Conservation (phyloP, 2,797 vertebrate species). For the Rhyacichthys aspro region DNA sequence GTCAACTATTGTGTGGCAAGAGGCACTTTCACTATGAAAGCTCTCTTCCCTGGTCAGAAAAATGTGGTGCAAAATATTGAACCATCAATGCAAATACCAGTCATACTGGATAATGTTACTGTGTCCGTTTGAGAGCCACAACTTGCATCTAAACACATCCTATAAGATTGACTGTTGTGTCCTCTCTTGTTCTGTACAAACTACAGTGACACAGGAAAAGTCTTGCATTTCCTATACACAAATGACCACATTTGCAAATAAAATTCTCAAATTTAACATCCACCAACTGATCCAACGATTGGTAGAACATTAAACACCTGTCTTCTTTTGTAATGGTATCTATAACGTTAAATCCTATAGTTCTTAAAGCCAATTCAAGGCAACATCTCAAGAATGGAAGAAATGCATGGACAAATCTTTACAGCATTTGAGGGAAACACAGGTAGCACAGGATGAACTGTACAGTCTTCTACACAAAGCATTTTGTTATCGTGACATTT, state of each 20-base stretch:
- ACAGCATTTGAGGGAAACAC: constrained; percentile 65
- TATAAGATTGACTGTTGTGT: constrained; percentile 33
- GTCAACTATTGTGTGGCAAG: constrained; percentile 63
- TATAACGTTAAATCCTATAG: constrained; percentile 70
- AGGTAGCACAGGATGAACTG: constrained; percentile 76
- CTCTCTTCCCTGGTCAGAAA: constrained; percentile 70
- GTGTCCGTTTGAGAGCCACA: constrained; percentile 46
- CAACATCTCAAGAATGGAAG: constrained; percentile 78
- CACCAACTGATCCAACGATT: constrained; percentile 66
- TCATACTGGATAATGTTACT: constrained; percentile 53
- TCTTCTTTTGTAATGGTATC: constrained; percentile 69
- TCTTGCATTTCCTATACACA: constrained; percentile 56
- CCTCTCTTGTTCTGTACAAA: constrained; percentile 59
- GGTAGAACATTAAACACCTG: constrained; percentile 73
- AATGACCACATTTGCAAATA: constrained; percentile 68
- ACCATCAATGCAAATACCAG: constrained; percentile 72
- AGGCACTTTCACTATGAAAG: constrained; percentile 77
- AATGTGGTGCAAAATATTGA: constrained; percentile 76
- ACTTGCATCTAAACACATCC: constrained; percentile 45
- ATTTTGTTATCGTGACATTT: constrained; percentile 48
- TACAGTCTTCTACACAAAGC: constrained; percentile 79
- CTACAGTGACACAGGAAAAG: constrained; percentile 56
- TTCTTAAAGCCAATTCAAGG: constrained; percentile 77
- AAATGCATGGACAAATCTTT: constrained; percentile 67
- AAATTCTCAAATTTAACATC: constrained; percentile 67